Evolutionary conservation across 2,888 invertebrate species (phyloP).

Genomic region (Dugesia japonica): DNA sequence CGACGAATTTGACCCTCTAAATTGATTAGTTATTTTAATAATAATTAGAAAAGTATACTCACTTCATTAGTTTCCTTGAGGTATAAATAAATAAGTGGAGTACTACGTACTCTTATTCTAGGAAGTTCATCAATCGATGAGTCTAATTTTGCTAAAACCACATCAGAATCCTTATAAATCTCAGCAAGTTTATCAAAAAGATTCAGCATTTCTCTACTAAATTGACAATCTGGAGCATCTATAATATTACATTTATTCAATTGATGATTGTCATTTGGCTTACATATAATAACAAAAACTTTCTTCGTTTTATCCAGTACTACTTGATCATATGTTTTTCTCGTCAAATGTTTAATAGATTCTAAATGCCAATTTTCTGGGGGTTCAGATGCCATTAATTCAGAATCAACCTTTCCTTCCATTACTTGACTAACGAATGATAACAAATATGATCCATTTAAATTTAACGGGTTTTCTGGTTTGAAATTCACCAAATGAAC

Average conservation of each 20-base stretch:
- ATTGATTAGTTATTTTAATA: neutral
- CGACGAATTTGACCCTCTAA: neutral
- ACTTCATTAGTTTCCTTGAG: neutral
- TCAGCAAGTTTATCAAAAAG: neutral
- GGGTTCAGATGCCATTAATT: neutral
- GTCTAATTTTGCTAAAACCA: neutral
- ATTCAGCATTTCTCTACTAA: conserved; percentile 5
- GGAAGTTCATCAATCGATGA: neutral
- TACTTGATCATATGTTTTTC: conserved; percentile 8
- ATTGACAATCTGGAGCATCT: neutral
- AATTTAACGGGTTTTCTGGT: neutral
- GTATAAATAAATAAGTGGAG: neutral
- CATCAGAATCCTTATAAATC: neutral
- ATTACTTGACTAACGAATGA: neutral
- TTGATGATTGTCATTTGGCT: no score
- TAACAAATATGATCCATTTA: neutral
- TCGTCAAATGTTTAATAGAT: neutral
- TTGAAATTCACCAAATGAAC: neutral
- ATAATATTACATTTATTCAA: no score
- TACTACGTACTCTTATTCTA: neutral
- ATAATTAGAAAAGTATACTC: neutral
- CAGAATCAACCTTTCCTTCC: neutral
- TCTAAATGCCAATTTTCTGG: conserved; percentile 1
- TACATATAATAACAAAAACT: conserved; percentile 4
- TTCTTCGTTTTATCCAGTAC: neutral